Conservation (phyloP, 2,797 vertebrate species). For the Diglossa cyanea region DNA sequence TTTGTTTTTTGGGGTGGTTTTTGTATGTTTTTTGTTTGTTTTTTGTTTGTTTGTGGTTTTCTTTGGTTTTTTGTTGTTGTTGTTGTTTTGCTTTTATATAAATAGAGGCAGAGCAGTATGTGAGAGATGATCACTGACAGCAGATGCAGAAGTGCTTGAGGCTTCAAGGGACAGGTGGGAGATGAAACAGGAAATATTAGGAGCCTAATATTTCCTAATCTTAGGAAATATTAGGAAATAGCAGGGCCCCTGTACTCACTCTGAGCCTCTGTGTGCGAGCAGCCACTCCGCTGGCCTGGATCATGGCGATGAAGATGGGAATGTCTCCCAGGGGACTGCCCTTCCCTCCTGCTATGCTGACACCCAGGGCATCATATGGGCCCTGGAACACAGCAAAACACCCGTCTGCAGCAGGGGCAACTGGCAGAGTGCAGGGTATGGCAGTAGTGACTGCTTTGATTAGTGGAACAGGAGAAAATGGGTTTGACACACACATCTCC, state of each 20-base stretch:
- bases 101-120: neutral
- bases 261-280: constrained; percentile 89
- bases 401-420: neutral
- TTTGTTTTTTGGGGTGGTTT: accelerated
- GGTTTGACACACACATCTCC: neutral
- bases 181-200: neutral
- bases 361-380: constrained; percentile 86
- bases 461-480: neutral
- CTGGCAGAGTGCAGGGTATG: neutral
- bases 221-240: neutral
- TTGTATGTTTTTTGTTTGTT: no score
- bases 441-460: neutral
- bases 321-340: constrained; percentile 92
- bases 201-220: neutral
- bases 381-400: constrained; percentile 75
- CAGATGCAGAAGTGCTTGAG: neutral
- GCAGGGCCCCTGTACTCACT: constrained; percentile 65
- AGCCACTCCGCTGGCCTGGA: constrained; percentile 91
- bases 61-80: no score
- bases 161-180: neutral
- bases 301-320: constrained; percentile 97
- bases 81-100: neutral
- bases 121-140: neutral
- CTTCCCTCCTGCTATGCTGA: constrained; percentile 93
- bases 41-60: accelerated